A percentile compares a stretch with the other conserved stretches of the same genome.
These are phyloP conservation scores for Florisuga fusca DNA, from an alignment of 2,797 vertebrate species.

Conservation along the genomic window DNA sequence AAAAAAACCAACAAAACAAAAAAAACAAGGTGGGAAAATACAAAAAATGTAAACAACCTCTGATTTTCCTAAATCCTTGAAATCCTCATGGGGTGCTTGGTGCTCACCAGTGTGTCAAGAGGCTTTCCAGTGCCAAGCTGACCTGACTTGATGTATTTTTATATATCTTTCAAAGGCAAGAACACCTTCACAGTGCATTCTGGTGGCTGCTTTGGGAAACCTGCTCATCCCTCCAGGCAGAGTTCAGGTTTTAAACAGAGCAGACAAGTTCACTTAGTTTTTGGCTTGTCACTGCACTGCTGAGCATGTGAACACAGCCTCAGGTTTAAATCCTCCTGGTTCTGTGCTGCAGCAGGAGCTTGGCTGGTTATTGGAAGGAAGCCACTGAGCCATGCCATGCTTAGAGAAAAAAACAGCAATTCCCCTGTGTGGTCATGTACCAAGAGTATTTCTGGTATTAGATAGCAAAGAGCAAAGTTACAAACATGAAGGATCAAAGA, in stretches of 20 bases:
- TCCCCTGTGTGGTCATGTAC: no score
- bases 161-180: background rate
- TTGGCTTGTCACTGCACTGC: background rate
- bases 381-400: fast-evolving
- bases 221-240: background rate
- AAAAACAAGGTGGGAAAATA: background rate
- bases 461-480: background rate
- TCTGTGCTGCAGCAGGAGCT: background rate
- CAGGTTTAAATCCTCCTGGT: background rate
- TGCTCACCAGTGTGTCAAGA: background rate
- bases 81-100: background rate
- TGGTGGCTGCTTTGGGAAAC: background rate
- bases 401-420: background rate
- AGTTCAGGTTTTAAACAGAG: background rate
- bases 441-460: background rate
- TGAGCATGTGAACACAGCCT: background rate
- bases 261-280: background rate
- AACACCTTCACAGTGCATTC: background rate
- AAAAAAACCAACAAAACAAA: background rate
- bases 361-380: background rate
- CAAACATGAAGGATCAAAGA: background rate
- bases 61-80: background rate
- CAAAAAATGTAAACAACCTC: background rate
- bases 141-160: background rate
- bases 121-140: background rate